These are phyloP conservation scores for Pollimyrus isidori DNA, from an alignment of 2,113 vertebrate species.

Conservation along the genomic window DNA sequence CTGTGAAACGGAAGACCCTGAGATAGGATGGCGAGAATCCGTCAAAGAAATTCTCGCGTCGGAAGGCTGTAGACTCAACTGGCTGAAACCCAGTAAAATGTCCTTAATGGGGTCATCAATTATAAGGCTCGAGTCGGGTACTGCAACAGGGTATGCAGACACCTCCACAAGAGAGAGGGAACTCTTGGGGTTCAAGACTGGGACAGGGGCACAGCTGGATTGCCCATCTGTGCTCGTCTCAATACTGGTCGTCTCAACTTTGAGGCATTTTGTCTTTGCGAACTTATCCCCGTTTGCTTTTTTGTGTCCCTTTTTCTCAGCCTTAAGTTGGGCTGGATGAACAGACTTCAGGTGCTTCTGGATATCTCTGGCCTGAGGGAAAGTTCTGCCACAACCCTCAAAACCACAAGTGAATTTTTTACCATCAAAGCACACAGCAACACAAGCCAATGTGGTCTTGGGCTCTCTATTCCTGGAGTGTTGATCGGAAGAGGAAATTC, in stretches of 20 bases:
- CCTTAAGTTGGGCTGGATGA: constrained; percentile 73
- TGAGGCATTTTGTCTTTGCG: constrained; percentile 40
- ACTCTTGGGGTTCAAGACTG: constrained; percentile 32
- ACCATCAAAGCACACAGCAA: constrained; percentile 80
- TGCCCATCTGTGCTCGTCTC: constrained; percentile 29
- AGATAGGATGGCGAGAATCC: constrained; percentile 40
- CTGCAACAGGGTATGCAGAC: constrained; percentile 20
- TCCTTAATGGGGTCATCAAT: constrained; percentile 71
- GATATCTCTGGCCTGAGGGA: constrained; percentile 73
- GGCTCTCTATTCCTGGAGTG: constrained; percentile 32
- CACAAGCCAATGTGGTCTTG: constrained; percentile 48
- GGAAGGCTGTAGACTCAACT: constrained; percentile 75
- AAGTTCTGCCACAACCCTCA: constrained; percentile 78
- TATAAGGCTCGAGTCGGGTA: constrained; percentile 29
- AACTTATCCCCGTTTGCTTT: constrained; percentile 43
- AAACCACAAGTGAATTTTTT: constrained; percentile 81
- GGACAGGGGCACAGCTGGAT: constrained; percentile 11
- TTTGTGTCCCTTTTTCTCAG: constrained; percentile 62
- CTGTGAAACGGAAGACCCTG: constrained; percentile 46
- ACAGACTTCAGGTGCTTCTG: constrained; percentile 78
- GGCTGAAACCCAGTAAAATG: constrained; percentile 76
- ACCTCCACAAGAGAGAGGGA: background rate
- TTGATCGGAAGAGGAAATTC: constrained; percentile 33
- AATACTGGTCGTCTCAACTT: constrained; percentile 26
- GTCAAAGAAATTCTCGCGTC: constrained; percentile 29